phyloP scores from a whole-genome alignment of 2,113 vertebrate species.

The Lagopus leucura region DNA sequence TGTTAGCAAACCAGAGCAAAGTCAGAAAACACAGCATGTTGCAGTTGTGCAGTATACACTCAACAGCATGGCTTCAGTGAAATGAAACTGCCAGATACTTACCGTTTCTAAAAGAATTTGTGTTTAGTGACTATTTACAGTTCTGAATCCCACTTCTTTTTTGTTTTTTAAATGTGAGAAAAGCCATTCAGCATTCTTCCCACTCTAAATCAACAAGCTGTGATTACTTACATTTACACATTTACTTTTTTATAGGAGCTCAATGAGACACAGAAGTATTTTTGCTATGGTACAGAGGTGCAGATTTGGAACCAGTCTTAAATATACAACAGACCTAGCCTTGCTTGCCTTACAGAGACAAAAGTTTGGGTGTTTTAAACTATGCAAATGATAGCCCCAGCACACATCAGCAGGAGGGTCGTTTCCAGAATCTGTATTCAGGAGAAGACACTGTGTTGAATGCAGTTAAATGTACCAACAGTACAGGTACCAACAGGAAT shows the following conservation, averaged over 20 bases:
- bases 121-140: background rate
- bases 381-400: background rate
- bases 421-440: background rate
- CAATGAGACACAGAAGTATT: background rate
- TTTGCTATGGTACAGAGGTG: background rate
- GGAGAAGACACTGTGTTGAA: background rate
- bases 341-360: background rate
- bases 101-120: constrained; percentile 9
- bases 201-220: background rate
- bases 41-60: background rate
- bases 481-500: background rate
- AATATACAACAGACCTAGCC: background rate
- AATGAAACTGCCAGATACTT: background rate
- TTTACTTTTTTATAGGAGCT: constrained; percentile 11
- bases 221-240: background rate
- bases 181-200: constrained; percentile 32
- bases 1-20: background rate
- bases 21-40: background rate
- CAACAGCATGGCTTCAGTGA: background rate
- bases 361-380: background rate
- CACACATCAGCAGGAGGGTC: background rate
- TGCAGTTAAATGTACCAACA: background rate
- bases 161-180: background rate
- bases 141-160: background rate
- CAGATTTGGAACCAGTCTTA: constrained; percentile 19